Percentiles rank a stretch among this genome's conserved stretches.
Conservation (phyloP, 2,113 vertebrate species). For the Zosterops borbonicus region DNA sequence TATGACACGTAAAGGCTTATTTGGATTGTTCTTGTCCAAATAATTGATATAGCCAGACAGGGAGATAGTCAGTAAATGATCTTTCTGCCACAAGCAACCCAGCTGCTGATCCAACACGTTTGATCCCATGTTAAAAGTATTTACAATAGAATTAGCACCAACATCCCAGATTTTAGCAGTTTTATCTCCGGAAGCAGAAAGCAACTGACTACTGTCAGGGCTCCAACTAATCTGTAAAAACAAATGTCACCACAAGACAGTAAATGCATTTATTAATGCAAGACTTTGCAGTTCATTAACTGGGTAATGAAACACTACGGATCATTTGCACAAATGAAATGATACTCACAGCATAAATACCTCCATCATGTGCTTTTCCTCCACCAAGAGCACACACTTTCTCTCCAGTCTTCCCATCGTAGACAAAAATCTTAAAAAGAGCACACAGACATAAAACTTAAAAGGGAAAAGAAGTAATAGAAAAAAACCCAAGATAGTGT, state of each 20-base stretch:
- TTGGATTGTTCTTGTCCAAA: conserved; percentile 94
- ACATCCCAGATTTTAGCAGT: conserved; percentile 97
- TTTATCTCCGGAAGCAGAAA: conserved; percentile 96
- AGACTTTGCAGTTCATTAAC: background rate
- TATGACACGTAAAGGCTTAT: conserved; percentile 84
- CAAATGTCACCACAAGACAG: conserved; percentile 3
- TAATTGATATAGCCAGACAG: conserved; percentile 97
- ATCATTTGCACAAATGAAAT: background rate
- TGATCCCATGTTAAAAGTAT: conserved; percentile 89
- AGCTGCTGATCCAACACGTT: conserved; percentile 92
- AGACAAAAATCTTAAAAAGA: conserved; percentile 83
- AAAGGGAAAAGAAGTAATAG: background rate
- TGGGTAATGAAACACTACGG: background rate
- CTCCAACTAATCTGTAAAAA: conserved; percentile 86
- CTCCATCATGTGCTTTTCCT: conserved; percentile 90
- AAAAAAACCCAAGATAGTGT: background rate
- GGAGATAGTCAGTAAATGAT: conserved; percentile 89
- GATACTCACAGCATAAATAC: conserved; percentile 92
- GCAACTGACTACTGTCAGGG: conserved; percentile 87
- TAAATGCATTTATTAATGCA: background rate
- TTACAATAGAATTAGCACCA: conserved; percentile 78
- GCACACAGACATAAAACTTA: background rate
- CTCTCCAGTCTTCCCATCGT: conserved; percentile 87
- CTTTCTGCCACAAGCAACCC: conserved; percentile 95
- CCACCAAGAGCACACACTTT: conserved; percentile 80